phyloP scores from a whole-genome alignment of 2,113 vertebrate species.

The Perccottus glenii region DNA sequence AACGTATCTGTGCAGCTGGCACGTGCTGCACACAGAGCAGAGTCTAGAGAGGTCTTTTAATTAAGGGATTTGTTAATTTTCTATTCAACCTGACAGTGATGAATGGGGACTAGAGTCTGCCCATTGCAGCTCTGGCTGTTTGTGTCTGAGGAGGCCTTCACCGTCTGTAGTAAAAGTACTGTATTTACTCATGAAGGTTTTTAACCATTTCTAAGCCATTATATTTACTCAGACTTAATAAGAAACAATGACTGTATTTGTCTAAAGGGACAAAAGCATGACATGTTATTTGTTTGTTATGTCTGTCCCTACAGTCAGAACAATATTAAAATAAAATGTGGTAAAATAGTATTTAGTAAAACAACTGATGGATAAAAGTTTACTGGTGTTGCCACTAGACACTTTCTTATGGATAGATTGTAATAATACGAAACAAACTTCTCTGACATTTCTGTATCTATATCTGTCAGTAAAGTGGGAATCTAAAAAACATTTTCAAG shows the following conservation, averaged over 20 bases:
- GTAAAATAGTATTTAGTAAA: too few species aligned
- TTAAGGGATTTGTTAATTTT: constrained; percentile 79
- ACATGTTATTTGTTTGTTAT: neutral
- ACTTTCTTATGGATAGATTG: too few species aligned
- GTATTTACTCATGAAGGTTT: constrained; percentile 37
- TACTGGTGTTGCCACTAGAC: too few species aligned
- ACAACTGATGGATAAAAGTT: too few species aligned
- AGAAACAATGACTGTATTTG: neutral
- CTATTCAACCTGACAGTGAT: constrained; percentile 76
- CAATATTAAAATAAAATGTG: too few species aligned
- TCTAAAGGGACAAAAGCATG: neutral
- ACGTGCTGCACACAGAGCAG: constrained; percentile 33
- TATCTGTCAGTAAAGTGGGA: too few species aligned
- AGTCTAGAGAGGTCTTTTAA: constrained; percentile 70
- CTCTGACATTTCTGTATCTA: too few species aligned
- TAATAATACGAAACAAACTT: too few species aligned
- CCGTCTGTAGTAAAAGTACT: constrained; percentile 8
- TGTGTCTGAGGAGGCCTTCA: constrained; percentile 49
- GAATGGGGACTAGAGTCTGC: constrained; percentile 59
- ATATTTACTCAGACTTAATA: neutral
- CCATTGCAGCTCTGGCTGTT: constrained; percentile 47
- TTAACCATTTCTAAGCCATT: constrained; percentile 42
- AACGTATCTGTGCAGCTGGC: constrained; percentile 65
- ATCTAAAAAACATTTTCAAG: too few species aligned
- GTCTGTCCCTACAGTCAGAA: too few species aligned